Base-by-base conservation (phyloP, 1,140 invertebrate genomes). In the Solenopsis invicta region DNA sequence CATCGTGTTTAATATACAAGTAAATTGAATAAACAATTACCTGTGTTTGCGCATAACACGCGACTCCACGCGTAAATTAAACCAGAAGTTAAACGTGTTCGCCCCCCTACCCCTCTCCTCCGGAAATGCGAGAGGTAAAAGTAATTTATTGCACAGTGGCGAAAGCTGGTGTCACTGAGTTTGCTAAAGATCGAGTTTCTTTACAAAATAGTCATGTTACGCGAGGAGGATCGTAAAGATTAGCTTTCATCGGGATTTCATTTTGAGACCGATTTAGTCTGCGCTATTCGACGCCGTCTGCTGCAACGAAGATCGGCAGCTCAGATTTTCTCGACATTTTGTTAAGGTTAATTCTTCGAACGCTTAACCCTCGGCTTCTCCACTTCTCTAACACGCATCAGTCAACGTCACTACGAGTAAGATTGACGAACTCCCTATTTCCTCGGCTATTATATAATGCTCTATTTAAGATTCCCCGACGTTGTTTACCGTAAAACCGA, bases 1-100 rank as follows among this genome's bases (percentile, higher is more conserved):
- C 64, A 48, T 80, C n/a, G 9, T 71, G 18, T 71, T 71, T 81
- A 41, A 81, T 54, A 5, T 54, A 81, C n/a, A 24, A 24, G 34
- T 9, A 21, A 69, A 54, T 34, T 80, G 77, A 41, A 80, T 54
- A 81, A 81, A 81, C 64, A 81, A 45, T 71, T 69, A 50, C 13
- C 41, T 69, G 41, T 41, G 13, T 67, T 71, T 67, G 48, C 13
- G 13, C 21, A 29, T 69, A 24, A 54, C 41, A 41, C 13, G 34
- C 21, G 10, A 54, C 5, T 67, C 52, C 52, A 41, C 1, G 34
- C 2, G 9, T 41, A 71, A n/a, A 71, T 71, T 71, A 71, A 54
- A 71, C 13, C 37, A 2, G 48, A 24, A 69, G n/a, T 13, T 52
- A 18, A 80, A 13, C 48, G n/a, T 41, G 13, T 64, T n/a, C 54